Conservation (phyloP, 2,888 invertebrate species). For the Thereva unica region DNA sequence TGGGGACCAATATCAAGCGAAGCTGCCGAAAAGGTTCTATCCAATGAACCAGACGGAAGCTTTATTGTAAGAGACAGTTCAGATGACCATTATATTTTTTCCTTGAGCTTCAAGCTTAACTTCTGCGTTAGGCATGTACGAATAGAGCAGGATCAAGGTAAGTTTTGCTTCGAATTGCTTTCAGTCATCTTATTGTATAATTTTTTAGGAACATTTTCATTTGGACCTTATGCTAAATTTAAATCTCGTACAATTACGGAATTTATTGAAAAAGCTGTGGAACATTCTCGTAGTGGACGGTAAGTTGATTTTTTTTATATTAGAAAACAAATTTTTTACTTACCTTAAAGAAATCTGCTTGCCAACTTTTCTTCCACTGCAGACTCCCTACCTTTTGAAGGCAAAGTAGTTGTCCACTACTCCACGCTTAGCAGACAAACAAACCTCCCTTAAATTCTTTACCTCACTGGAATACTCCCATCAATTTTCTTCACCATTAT, state of each 20-base stretch:
- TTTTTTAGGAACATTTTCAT: conserved; percentile 86
- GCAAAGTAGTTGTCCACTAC: no score
- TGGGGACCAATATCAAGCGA: conserved; percentile 94
- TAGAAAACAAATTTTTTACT: background rate
- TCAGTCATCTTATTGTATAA: conserved; percentile 1
- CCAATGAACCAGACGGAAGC: conserved; percentile 90
- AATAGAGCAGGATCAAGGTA: conserved; percentile 94
- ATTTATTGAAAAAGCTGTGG: conserved; percentile 93
- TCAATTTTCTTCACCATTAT: no score
- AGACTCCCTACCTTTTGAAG: no score
- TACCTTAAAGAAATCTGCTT: background rate
- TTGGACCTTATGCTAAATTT: conserved; percentile 92
- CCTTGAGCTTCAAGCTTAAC: conserved; percentile 89
- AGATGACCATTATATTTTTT: conserved; percentile 94
- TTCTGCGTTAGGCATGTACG: conserved; percentile 87
- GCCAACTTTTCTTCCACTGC: no score
- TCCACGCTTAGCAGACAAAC: no score
- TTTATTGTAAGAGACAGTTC: conserved; percentile 93
- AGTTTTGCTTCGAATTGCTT: conserved; percentile 46
- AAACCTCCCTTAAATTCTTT: no score
- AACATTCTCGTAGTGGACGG: conserved; percentile 89
- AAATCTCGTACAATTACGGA: conserved; percentile 93
- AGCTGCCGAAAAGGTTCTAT: conserved; percentile 87
- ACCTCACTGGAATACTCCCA: no score
- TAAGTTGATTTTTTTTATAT: conserved; percentile 40